Base-by-base conservation (phyloP, 2,797 vertebrate species). In the Ptychadena robeensis region DNA sequence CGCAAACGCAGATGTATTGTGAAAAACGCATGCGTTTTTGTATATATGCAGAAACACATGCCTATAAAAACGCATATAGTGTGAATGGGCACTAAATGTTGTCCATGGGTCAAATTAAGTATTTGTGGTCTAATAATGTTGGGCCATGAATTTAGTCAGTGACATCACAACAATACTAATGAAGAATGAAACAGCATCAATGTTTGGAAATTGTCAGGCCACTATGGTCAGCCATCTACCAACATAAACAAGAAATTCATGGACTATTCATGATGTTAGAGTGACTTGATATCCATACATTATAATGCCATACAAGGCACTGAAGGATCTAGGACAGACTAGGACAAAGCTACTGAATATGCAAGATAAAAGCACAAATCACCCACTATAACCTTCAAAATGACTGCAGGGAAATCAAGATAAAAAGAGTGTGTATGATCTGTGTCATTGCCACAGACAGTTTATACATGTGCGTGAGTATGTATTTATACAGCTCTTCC, bases 401-500 rank as follows among this genome's bases (percentile, higher is more conserved):
- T 81, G 70, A 75, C 74, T 77, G 37, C 71, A 66, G 63, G 31
- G 30, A 83, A 67, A 79, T 73, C 48, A 73, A 53, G 68, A 79
- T 73, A 79, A 68, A 48, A 25, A 9, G 44, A 79, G 48, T 22
- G 44, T 34, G 38, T 73, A 22, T 73, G 67, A 68, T 74, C 64
- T 79, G 63, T 83, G 82, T 79, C 82, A 83, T 63, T 79, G 35
- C 65, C 59, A 22, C 2, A 18, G 40, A 18, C 57, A 40, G 31
- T 71, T 76, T 64, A 71, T 82, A 57, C 38, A 40, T 79, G 67
- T 73, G 69, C 35, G 76, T 44, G 76, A 66, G 38, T 73, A 73
- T 79, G 82, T 74, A 67, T 79, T 83, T 79, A 38, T 83, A 73
- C 78, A 83, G 38, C 76, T 66, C 75, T 68, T 40, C 74, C 64